Evolutionary conservation across 1,140 invertebrate species (phyloP).

Genomic region (Tribolium castaneum): DNA sequence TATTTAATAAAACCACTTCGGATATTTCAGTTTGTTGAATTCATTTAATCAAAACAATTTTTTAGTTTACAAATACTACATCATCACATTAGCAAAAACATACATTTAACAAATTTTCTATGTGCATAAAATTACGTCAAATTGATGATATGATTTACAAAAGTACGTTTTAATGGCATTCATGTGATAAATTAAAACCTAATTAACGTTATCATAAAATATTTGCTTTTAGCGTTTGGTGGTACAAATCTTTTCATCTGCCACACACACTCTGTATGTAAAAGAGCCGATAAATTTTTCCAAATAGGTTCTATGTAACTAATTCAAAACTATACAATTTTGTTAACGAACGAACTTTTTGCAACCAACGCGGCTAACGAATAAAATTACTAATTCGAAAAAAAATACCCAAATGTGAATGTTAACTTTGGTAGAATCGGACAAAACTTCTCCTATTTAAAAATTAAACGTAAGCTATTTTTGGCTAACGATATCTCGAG

Average conservation of each 20-base stretch:
- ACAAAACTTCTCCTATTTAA: neutral
- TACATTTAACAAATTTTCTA: neutral
- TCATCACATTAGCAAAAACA: neutral
- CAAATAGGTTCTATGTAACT: neutral
- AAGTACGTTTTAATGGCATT: neutral
- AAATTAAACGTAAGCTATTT: neutral
- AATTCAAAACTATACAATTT: neutral
- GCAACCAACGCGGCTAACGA: neutral
- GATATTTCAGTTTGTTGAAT: conserved; percentile 6
- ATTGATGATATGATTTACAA: neutral
- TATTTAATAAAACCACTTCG: conserved; percentile 34
- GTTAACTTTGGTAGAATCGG: neutral
- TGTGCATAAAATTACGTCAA: neutral
- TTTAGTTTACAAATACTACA: no score
- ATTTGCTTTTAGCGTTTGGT: neutral
- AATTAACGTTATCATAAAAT: neutral
- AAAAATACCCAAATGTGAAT: neutral
- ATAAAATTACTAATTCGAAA: neutral
- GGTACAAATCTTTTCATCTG: neutral
- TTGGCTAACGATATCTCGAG: neutral
- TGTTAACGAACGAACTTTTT: neutral
- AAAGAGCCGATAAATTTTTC: neutral
- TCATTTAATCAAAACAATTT: no score
- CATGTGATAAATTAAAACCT: neutral
- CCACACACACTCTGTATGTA: neutral